Percentiles rank a stretch among this genome's conserved stretches.
Conservation (phyloP, 2,888 invertebrate species). For the Psylliodes chrysocephalus region DNA sequence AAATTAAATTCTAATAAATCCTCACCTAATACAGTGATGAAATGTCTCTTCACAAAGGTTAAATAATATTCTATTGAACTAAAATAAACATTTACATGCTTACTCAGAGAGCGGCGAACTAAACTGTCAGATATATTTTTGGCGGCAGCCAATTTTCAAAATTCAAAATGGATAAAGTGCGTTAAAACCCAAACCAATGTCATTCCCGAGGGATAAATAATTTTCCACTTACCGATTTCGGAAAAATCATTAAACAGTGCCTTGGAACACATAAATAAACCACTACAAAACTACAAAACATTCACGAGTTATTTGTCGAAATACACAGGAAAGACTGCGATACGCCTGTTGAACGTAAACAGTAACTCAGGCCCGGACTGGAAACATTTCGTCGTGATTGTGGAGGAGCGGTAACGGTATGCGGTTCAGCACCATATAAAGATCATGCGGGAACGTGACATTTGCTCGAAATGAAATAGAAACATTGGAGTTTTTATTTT, state of each 20-base stretch:
- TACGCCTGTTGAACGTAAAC: slow-evolving; percentile 71
- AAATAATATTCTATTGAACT: background rate
- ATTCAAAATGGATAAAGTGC: background rate
- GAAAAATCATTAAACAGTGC: slow-evolving; percentile 57
- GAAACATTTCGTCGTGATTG: slow-evolving; percentile 25
- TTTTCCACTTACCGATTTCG: slow-evolving; percentile 53
- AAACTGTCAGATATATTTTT: background rate
- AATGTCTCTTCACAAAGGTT: background rate
- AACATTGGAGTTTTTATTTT: slow-evolving; percentile 29
- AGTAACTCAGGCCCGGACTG: slow-evolving; percentile 66
- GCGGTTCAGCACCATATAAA: slow-evolving; percentile 29
- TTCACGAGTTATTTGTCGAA: slow-evolving; percentile 54
- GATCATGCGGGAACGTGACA: slow-evolving; percentile 34
- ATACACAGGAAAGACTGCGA: slow-evolving; percentile 58
- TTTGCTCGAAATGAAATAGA: slow-evolving; percentile 29
- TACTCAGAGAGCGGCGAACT: background rate
- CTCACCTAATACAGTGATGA: slow-evolving; percentile 9
- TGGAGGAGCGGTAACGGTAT: slow-evolving; percentile 41
- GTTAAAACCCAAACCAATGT: background rate
- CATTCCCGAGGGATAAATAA: background rate
- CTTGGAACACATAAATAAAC: slow-evolving; percentile 57
- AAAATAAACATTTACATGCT: background rate
- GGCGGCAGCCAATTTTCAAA: background rate
- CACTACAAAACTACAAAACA: slow-evolving; percentile 47
- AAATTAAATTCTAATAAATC: slow-evolving; percentile 3